A percentile compares a stretch with the other conserved stretches of the same genome.
phyloP scores from a whole-genome alignment of 1,140 invertebrate genomes.

The Harlomillsia oculata region DNA sequence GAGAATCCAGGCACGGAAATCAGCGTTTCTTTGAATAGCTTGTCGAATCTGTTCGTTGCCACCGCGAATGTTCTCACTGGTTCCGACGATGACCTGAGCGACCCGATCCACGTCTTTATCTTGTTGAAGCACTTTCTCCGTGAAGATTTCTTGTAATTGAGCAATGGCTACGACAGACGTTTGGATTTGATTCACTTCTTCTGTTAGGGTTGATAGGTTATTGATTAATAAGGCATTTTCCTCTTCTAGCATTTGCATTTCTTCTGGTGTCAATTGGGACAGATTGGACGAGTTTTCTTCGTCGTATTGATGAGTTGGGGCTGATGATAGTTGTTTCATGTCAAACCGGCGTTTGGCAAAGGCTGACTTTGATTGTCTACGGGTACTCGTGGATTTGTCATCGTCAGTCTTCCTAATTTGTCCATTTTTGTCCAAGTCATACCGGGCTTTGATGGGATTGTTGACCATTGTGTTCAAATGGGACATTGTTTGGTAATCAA shows the following conservation, averaged over 20 bases:
- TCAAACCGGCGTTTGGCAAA: too few species aligned
- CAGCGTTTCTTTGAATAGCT: constrained; percentile 92
- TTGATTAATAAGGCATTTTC: constrained; percentile 74
- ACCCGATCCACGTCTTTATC: constrained; percentile 86
- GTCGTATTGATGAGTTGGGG: neutral
- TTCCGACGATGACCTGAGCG: constrained; percentile 70
- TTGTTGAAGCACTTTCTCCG: constrained; percentile 92
- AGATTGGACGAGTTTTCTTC: too few species aligned
- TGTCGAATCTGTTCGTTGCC: constrained; percentile 94
- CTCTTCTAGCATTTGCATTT: constrained; percentile 78
- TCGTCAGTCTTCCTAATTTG: too few species aligned
- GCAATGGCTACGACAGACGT: constrained; percentile 91
- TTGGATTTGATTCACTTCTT: constrained; percentile 73
- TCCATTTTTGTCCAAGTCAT: too few species aligned
- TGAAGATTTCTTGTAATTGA: constrained; percentile 90
- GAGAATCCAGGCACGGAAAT: constrained; percentile 82
- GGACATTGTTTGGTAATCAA: constrained; percentile 70
- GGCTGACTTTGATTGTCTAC: too few species aligned
- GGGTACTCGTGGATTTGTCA: too few species aligned
- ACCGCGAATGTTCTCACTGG: constrained; percentile 89
- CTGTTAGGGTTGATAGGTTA: constrained; percentile 65
- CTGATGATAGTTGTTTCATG: neutral
- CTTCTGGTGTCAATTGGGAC: constrained; percentile 64
- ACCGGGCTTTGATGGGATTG: too few species aligned
- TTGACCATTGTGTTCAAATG: too few species aligned